Percentiles rank a stretch among this genome's conserved stretches.
Conservation (phyloP, 1,140 invertebrate genomes). For the Riptortus pedestris region DNA sequence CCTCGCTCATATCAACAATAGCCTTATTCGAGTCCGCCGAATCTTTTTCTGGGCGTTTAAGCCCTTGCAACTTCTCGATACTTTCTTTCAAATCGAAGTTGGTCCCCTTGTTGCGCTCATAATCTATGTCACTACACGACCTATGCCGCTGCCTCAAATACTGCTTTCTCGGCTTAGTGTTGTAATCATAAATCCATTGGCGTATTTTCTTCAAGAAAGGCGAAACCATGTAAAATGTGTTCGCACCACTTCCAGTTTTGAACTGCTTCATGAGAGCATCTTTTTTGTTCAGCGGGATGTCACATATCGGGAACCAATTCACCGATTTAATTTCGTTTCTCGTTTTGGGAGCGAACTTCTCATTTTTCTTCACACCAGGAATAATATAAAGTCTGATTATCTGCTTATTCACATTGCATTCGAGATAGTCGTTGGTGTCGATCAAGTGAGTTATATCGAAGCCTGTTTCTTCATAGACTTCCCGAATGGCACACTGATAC, state of each 20-base stretch:
- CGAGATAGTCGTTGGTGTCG: constrained; percentile 73
- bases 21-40: no score
- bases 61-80: neutral
- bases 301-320: constrained; percentile 81
- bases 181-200: constrained; percentile 22
- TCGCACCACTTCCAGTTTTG: constrained; percentile 61
- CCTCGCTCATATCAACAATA: no score
- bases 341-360: constrained; percentile 81
- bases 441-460: constrained; percentile 82
- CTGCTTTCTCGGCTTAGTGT: neutral
- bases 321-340: constrained; percentile 90
- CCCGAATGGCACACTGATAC: constrained; percentile 80
- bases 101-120: neutral
- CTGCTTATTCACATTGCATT: constrained; percentile 81
- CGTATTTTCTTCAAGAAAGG: constrained; percentile 69
- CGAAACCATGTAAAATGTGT: constrained; percentile 88
- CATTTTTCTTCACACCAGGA: constrained; percentile 67
- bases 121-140: constrained; percentile 22
- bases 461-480: constrained; percentile 92
- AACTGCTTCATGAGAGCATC: constrained; percentile 71
- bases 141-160: constrained; percentile 13
- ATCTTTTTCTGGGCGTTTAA: no score
- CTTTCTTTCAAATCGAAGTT: neutral
- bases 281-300: constrained; percentile 77
- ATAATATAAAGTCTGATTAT: constrained; percentile 81